These are phyloP conservation scores for Pedionomus torquatus DNA, from an alignment of 2,113 vertebrate species.

Conservation along the genomic window DNA sequence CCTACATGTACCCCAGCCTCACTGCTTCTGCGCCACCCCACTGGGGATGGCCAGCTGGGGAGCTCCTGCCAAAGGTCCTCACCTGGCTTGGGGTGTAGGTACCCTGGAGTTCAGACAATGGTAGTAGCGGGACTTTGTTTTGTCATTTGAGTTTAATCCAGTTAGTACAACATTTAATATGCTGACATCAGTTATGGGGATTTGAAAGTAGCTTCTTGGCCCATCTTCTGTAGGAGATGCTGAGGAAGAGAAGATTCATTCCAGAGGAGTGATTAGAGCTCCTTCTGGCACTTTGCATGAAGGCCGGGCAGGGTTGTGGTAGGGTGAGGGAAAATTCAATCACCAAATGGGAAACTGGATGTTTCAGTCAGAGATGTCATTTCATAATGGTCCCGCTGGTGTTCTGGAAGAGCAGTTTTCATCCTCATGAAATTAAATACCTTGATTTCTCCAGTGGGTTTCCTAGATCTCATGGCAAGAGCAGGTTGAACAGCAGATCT, in stretches of 20 bases:
- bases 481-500: neutral
- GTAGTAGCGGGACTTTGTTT: neutral
- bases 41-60: neutral
- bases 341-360: neutral
- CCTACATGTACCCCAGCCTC: neutral
- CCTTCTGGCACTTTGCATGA: neutral
- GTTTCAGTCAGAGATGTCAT: neutral
- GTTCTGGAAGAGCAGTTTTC: neutral
- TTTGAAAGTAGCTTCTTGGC: neutral
- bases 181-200: neutral
- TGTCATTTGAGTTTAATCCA: neutral
- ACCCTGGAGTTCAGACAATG: neutral
- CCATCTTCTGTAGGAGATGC: neutral
- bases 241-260: neutral
- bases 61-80: neutral
- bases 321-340: neutral
- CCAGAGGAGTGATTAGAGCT: neutral
- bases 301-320: neutral
- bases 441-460: neutral
- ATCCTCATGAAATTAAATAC: neutral
- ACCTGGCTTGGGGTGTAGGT: neutral
- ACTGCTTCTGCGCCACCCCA: neutral
- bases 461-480: neutral
- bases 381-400: neutral
- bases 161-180: neutral